Percentiles rank a stretch among this genome's conserved stretches.
phyloP scores from a whole-genome alignment of 2,113 vertebrate species.

The Apodemus speciosus region DNA sequence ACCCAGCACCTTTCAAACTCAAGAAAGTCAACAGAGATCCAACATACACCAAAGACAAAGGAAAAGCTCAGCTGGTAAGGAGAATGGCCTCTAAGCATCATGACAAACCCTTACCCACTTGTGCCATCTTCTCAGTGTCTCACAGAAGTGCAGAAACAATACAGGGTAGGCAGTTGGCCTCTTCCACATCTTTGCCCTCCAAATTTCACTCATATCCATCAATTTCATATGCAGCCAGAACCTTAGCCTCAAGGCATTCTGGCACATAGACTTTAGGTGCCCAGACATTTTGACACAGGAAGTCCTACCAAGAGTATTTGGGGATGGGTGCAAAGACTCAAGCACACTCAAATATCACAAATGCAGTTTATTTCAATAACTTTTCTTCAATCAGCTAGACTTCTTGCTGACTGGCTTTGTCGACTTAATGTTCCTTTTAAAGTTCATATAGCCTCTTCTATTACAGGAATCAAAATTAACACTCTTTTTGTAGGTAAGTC shows the following conservation, averaged over 20 bases:
- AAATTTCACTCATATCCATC: background rate
- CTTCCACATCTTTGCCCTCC: background rate
- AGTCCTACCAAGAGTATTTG: background rate
- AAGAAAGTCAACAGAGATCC: background rate
- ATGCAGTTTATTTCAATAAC: background rate
- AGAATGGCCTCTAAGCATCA: background rate
- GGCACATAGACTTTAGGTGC: background rate
- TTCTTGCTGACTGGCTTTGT: background rate
- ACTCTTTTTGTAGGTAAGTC: constrained; percentile 8
- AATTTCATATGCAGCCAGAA: background rate
- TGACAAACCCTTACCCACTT: background rate
- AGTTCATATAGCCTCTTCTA: background rate
- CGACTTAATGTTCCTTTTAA: background rate
- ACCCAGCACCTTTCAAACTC: background rate
- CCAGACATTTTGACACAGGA: background rate
- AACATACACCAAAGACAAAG: background rate
- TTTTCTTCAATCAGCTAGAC: background rate
- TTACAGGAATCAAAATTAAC: constrained; percentile 45
- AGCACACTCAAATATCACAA: background rate
- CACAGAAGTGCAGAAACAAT: background rate
- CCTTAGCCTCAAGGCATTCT: background rate
- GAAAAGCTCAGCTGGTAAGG: background rate
- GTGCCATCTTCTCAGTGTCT: background rate
- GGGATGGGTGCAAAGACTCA: background rate
- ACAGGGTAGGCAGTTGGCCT: background rate